Percentiles rank a stretch among this genome's conserved stretches.
phyloP scores from a whole-genome alignment of 2,888 invertebrate genomes.

The Agonopterix subpropinquella region DNA sequence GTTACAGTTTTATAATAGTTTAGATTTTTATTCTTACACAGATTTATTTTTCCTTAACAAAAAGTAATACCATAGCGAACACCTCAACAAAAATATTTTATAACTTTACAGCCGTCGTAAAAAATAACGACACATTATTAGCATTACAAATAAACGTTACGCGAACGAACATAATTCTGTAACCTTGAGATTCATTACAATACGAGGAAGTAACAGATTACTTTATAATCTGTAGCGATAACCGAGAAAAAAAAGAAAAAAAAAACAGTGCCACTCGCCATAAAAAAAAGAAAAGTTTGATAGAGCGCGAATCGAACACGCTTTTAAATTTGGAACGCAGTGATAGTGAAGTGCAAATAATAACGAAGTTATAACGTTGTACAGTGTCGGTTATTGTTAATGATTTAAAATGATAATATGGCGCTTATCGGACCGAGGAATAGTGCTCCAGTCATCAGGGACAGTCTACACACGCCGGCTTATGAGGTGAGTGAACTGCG shows the following conservation, averaged over 20 bases:
- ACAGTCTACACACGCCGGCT: conserved; percentile 80
- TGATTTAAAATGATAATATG: conserved; percentile 61
- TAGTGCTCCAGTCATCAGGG: conserved; percentile 78
- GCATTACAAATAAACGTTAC: conserved; percentile 4
- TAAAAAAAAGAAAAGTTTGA: too few relatives aligned
- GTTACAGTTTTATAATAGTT: too few relatives aligned
- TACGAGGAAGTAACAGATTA: not conserved
- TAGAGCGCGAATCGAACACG: too few relatives aligned
- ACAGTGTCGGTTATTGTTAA: conserved; percentile 11
- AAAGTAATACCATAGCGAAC: not conserved
- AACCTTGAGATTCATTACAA: conserved; percentile 10
- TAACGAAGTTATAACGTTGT: too few relatives aligned
- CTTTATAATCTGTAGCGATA: too few relatives aligned
- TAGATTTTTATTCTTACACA: not conserved
- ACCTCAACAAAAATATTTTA: not conserved
- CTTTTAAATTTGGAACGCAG: conserved; percentile 10
- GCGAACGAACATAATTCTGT: conserved; percentile 10
- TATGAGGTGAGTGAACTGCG: conserved; percentile 75
- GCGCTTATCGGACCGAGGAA: conserved; percentile 77
- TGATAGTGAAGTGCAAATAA: conserved; percentile 5
- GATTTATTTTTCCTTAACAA: not conserved
- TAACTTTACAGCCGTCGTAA: not conserved
- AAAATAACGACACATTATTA: not conserved
- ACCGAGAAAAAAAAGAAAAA: too few relatives aligned
- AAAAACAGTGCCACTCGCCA: too few relatives aligned